Evolutionary conservation across 2,888 invertebrate genomes (phyloP), one percentile per base, ranked within the genome.

Genomic region (Pristionchus fissidentatus): DNA sequence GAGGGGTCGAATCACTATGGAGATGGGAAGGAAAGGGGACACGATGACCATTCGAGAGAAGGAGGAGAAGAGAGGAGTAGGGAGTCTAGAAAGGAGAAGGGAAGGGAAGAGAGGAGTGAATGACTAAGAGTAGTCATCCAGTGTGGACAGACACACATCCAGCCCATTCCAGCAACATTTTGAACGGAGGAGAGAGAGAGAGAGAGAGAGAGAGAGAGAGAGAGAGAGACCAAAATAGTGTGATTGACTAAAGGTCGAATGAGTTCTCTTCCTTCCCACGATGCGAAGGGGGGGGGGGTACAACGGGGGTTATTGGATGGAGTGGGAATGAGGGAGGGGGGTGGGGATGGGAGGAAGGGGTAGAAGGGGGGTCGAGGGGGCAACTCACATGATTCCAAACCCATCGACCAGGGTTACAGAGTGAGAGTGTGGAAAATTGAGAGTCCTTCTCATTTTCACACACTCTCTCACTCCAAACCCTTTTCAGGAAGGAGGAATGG

Each of bases 231-330:
- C 26, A 19, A 55, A n/a, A 15, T 5, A n/a, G 55, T 32, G 19
- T 62, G 15, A 66, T 66, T 66, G 66, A 66, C 38, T 66, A 66
- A 66, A 66, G 66, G 66, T 66, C 66, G 35, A 19, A 66, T 66
- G 66, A 38, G 38, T 38, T 55, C 3, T 35, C 35, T 10, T 62
- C 62, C 62, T 35, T 62, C 32, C 32, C 2, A 29, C 32, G 19
- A 15, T 35, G 13, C 15, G 32, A 66, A 19, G 22, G 41, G 19
- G 5, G 8, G 29, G n/a, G n/a, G n/a, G n/a, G n/a, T n/a, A n/a
- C n/a, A n/a, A n/a, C n/a, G n/a, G 26, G 10, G 29, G 19, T 38
- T 15, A 32, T 38, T 29, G 38, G 32, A 19, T 38, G 38, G n/a
- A 29, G 41, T 66, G 66, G 66, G 66, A 66, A 66, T 66, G n/a